These are phyloP conservation scores for Caenorhabditis becei DNA, from an alignment of 2,888 invertebrate genomes.

Conservation along the genomic window DNA sequence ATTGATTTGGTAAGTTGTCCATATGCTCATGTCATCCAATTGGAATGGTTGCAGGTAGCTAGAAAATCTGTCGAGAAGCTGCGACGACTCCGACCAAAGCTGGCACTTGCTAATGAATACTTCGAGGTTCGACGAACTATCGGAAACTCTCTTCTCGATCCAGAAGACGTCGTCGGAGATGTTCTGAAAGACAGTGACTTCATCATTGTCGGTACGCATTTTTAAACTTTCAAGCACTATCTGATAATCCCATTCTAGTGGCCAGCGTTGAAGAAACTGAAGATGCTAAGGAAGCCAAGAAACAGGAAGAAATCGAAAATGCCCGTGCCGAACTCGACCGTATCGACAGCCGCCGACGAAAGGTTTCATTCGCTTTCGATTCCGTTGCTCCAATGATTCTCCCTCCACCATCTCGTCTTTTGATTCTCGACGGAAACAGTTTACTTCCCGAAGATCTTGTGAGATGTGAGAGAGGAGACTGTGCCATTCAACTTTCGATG, in stretches of 20 bases:
- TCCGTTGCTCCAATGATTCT: slow-evolving; percentile 34
- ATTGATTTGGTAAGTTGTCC: slow-evolving; percentile 58
- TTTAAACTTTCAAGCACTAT: background rate
- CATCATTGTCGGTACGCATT: slow-evolving; percentile 84
- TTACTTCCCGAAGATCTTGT: slow-evolving; percentile 85
- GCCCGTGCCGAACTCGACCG: slow-evolving; percentile 46
- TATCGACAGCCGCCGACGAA: slow-evolving; percentile 49
- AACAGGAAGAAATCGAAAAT: slow-evolving; percentile 62
- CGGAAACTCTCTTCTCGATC: slow-evolving; percentile 85
- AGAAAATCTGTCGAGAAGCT: slow-evolving; percentile 65
- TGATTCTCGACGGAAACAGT: slow-evolving; percentile 84
- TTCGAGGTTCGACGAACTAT: slow-evolving; percentile 84
- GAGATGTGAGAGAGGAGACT: slow-evolving; percentile 84
- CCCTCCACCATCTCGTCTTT: slow-evolving; percentile 81
- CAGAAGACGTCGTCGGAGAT: slow-evolving; percentile 84
- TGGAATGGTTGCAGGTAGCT: slow-evolving; percentile 62
- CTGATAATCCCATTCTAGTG: slow-evolving; percentile 25
- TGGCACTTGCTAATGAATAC: slow-evolving; percentile 46
- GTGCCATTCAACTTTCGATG: slow-evolving; percentile 84
- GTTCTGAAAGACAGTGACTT: slow-evolving; percentile 86
- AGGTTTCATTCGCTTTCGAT: slow-evolving; percentile 61
- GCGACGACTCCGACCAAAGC: slow-evolving; percentile 65
- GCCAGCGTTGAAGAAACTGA: slow-evolving; percentile 63
- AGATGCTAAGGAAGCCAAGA: slow-evolving; percentile 66
- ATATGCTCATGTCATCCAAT: background rate